phyloP scores from a whole-genome alignment of 2,113 vertebrate genomes.

The Oncorhynchus mykiss region DNA sequence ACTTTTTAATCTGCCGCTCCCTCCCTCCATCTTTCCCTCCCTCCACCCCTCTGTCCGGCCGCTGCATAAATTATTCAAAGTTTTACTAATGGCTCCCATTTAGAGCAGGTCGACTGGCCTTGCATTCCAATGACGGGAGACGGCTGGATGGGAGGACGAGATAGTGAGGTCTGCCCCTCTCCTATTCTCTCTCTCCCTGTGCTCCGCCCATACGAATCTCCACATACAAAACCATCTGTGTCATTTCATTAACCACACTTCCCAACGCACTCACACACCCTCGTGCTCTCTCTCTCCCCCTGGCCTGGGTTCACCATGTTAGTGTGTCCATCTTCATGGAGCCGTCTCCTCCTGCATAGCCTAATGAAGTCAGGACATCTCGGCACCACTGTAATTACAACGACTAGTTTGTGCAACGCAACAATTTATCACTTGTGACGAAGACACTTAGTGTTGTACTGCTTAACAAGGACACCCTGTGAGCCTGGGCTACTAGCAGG shows the following conservation, averaged over 20 bases:
- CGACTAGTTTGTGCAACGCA: slow-evolving; percentile 93
- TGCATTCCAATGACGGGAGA: slow-evolving; percentile 59
- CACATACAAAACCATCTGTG: slow-evolving; percentile 55
- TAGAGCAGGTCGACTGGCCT: slow-evolving; percentile 51
- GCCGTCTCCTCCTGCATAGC: slow-evolving; percentile 86
- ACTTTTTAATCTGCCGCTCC: slow-evolving; percentile 63
- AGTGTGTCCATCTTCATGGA: slow-evolving; percentile 90
- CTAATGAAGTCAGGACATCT: slow-evolving; percentile 98
- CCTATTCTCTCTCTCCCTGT: slow-evolving; percentile 17
- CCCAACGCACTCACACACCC: slow-evolving; percentile 19
- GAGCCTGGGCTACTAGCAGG: slow-evolving; percentile 97
- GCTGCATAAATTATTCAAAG: slow-evolving; percentile 70
- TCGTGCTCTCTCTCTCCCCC: slow-evolving; percentile 15
- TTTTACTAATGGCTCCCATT: slow-evolving; percentile 70
- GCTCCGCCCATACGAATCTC: slow-evolving; percentile 47
- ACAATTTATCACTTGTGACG: slow-evolving; percentile 99
- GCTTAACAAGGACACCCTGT: slow-evolving; percentile 98
- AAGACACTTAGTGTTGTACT: slow-evolving; percentile 96
- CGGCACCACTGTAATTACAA: slow-evolving; percentile 86
- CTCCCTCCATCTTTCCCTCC: slow-evolving; percentile 2
- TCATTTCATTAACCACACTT: slow-evolving; percentile 68
- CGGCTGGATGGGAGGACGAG: slow-evolving; percentile 1
- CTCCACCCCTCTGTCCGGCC: slow-evolving; percentile 42
- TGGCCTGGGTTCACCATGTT: slow-evolving; percentile 67
- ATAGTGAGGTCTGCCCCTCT: too few relatives aligned